Base-by-base conservation (phyloP, 1,140 invertebrate species). In the Pseudomyrmex flavicornis region DNA sequence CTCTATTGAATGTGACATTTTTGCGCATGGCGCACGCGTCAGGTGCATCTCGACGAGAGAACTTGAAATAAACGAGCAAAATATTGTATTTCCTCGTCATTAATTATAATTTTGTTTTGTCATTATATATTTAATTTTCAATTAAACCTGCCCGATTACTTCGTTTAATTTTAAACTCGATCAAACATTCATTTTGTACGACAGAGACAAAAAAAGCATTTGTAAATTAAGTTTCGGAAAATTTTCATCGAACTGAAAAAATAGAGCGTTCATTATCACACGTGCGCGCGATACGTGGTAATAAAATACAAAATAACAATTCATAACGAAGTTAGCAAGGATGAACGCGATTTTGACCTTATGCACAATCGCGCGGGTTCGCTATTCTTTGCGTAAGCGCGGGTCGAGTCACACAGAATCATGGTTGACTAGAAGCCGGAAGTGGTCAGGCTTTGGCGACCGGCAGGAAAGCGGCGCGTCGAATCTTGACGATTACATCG, bases 361-460 rank as follows among this genome's bases (percentile, higher is more conserved):
- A 83, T 54, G 65, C 70, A 72, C 70, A 87, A 83, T 69, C 62
- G 44, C 48, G 4, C 26, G 59, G 63, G n/a, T 35, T n/a, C n/a
- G 54, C 48, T 44, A 50, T 82, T 46, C 73, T 73, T 82, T 44
- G 26, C 46, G 52, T 17, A 17, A 50, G 35, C 63, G 76, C 0
- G 35, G 5, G 35, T 26, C 26, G 35, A 35, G 2, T 35, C 35
- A 69, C 58, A 70, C 44, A 58, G 65, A 58, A 13, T 4, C 10
- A 17, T 17, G 66, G 48, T 52, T 9, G 65, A 54, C 13, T 58
- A 20, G 35, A 58, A 73, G 85, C 44, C 87, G 87, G 87, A 88
- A 88, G 86, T 54, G 86, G 87, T 79, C 73, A 54, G 50, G 63
- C 73, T 88, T 72, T 56, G 72, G 46, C 48, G 63, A 17, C 63